Percentiles rank a stretch among this genome's conserved stretches.
Evolutionary conservation across 2,797 vertebrate genomes (phyloP).

Genomic region (Nannoperca obscura): DNA sequence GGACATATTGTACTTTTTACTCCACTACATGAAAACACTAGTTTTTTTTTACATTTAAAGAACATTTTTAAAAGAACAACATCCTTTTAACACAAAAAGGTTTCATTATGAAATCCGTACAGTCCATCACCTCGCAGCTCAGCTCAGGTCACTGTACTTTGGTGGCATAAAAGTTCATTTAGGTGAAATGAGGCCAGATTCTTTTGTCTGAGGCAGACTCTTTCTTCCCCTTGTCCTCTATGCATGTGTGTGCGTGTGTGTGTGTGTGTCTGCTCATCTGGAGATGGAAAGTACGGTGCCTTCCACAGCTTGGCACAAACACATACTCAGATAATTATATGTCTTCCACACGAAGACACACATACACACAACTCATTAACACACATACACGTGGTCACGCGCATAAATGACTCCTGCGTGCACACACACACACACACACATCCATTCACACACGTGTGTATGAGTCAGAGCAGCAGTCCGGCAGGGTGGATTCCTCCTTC

Average conservation of each 20-base stretch:
- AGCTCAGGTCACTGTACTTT: constrained; percentile 14
- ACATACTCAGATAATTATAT: constrained; percentile 79
- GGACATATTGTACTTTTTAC: background rate
- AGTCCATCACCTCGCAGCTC: background rate
- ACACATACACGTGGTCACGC: constrained; percentile 12
- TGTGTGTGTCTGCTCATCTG: constrained; percentile 39
- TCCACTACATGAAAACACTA: background rate
- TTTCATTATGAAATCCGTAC: background rate
- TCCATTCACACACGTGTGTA: constrained; percentile 12
- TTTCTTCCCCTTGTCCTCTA: constrained; percentile 10
- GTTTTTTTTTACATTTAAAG: background rate
- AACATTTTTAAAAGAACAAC: background rate
- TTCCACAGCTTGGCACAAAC: constrained; percentile 79
- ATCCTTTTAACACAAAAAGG: background rate
- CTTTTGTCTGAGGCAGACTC: background rate
- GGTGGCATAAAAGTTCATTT: background rate
- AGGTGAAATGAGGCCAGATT: constrained; percentile 31
- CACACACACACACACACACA: constrained; percentile 13
- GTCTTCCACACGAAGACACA: constrained; percentile 52
- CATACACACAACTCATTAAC: constrained; percentile 54
- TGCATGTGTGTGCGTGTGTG: background rate
- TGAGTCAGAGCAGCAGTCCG: constrained; percentile 58
- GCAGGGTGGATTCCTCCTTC: constrained; percentile 65
- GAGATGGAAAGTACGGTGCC: constrained; percentile 81
- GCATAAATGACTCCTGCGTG: constrained; percentile 3